These are phyloP conservation scores for Drosophila mimica DNA, from an alignment of 2,888 invertebrate species.

Conservation along the genomic window DNA sequence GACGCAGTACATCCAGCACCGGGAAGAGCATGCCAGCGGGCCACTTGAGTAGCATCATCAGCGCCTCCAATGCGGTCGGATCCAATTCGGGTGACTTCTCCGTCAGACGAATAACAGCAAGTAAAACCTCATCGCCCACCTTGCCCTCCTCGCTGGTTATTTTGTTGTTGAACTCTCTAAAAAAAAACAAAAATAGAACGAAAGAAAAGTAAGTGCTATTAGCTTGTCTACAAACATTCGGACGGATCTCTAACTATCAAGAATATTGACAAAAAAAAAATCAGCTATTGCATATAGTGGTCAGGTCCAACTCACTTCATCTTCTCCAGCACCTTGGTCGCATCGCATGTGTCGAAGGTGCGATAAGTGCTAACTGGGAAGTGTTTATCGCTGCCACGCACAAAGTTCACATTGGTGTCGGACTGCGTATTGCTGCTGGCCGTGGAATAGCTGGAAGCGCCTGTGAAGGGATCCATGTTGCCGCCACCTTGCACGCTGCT, in stretches of 20 bases:
- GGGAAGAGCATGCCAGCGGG: conserved; percentile 92
- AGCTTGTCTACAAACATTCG: too few species aligned
- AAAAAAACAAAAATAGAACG: neutral
- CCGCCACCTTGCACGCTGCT: conserved; percentile 79
- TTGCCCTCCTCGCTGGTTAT: conserved; percentile 64
- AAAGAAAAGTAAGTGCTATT: neutral
- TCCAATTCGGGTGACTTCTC: conserved; percentile 83
- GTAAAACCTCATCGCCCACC: conserved; percentile 77
- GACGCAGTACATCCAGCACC: conserved; percentile 93
- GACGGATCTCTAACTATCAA: too few species aligned
- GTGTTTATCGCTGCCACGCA: conserved; percentile 76
- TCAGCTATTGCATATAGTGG: neutral
- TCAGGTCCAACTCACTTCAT: conserved; percentile 83
- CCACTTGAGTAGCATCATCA: conserved; percentile 79
- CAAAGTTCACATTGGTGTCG: conserved; percentile 76
- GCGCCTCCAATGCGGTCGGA: conserved; percentile 85
- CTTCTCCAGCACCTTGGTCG: conserved; percentile 90
- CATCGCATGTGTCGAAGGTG: conserved; percentile 92
- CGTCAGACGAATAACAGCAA: conserved; percentile 88
- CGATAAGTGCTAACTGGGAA: conserved; percentile 86
- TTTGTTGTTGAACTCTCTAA: conserved; percentile 90
- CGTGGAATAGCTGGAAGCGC: conserved; percentile 89
- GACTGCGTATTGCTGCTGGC: conserved; percentile 45
- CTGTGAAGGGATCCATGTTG: conserved; percentile 89
- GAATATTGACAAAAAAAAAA: neutral